Evolutionary conservation across 2,888 invertebrate species (phyloP).

Genomic region (Trichacis sp.): DNA sequence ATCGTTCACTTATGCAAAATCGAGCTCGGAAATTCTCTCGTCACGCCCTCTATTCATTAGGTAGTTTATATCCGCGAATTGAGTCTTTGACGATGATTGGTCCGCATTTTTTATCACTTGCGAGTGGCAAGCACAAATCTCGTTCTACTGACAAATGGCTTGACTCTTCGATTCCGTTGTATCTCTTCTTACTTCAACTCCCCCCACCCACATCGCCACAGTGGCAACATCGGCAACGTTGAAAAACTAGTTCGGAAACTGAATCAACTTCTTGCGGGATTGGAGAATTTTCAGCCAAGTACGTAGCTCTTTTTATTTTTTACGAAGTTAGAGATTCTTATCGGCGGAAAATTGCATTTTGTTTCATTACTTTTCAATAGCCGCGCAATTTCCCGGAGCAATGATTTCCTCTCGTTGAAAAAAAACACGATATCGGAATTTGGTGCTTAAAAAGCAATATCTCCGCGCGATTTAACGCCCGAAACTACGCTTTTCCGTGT

Average conservation of each 20-base stretch:
- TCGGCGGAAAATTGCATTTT: too few relatives aligned
- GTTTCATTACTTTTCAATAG: too few relatives aligned
- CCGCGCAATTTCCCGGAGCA: too few relatives aligned
- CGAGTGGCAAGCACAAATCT: conserved; percentile 20
- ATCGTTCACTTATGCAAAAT: not conserved
- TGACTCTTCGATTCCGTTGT: conserved; percentile 48
- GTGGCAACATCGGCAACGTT: conserved; percentile 24
- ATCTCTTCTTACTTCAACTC: conserved; percentile 24
- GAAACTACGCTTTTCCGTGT: not conserved
- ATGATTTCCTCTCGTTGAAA: not conserved
- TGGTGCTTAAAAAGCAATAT: not conserved
- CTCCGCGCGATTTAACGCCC: not conserved
- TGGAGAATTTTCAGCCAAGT: too few relatives aligned
- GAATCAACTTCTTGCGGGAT: too few relatives aligned
- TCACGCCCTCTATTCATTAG: not conserved
- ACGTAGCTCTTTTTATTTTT: too few relatives aligned
- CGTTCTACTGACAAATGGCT: conserved; percentile 46
- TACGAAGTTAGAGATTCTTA: too few relatives aligned
- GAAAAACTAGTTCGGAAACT: conserved; percentile 18
- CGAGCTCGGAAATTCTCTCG: not conserved
- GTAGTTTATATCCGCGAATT: conserved; percentile 3
- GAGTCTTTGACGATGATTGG: too few relatives aligned
- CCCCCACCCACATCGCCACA: conserved; percentile 30
- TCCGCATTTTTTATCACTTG: conserved; percentile 16
- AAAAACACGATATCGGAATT: not conserved